phyloP scores from a whole-genome alignment of 2,888 invertebrate genomes.

The Rapana venosa region DNA sequence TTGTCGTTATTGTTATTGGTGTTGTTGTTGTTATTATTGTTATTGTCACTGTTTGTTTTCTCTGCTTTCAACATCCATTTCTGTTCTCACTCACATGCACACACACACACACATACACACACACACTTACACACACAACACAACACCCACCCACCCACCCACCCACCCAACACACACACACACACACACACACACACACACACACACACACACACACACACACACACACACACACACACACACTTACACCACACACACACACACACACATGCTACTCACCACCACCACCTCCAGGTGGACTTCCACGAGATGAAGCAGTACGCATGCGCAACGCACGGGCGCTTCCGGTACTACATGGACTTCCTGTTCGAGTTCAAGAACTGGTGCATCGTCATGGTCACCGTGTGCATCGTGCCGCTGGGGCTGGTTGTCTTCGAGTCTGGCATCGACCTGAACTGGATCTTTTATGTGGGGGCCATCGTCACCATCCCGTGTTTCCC shows the following conservation, averaged over 20 bases:
- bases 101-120: too few species aligned
- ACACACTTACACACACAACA: too few species aligned
- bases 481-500: slow-evolving; percentile 75
- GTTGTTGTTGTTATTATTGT: too few species aligned
- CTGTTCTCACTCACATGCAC: too few species aligned
- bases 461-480: slow-evolving; percentile 76
- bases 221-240: too few species aligned
- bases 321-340: slow-evolving; percentile 71
- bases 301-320: slow-evolving; percentile 53
- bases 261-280: neutral
- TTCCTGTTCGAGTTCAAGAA: slow-evolving; percentile 73
- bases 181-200: neutral
- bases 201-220: neutral
- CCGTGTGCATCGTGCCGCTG: slow-evolving; percentile 73
- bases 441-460: slow-evolving; percentile 76
- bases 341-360: slow-evolving; percentile 65
- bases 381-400: slow-evolving; percentile 75
- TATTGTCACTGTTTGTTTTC: too few species aligned
- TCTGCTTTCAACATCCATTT: too few species aligned
- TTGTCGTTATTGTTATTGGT: too few species aligned
- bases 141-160: too few species aligned
- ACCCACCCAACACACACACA: too few species aligned
- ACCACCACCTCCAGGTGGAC: slow-evolving; percentile 27
- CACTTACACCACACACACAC: neutral
- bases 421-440: slow-evolving; percentile 72